Percentiles rank a stretch among this genome's conserved stretches.
Conservation (phyloP, 2,113 vertebrate genomes). For the Myxocyprinus asiaticus region DNA sequence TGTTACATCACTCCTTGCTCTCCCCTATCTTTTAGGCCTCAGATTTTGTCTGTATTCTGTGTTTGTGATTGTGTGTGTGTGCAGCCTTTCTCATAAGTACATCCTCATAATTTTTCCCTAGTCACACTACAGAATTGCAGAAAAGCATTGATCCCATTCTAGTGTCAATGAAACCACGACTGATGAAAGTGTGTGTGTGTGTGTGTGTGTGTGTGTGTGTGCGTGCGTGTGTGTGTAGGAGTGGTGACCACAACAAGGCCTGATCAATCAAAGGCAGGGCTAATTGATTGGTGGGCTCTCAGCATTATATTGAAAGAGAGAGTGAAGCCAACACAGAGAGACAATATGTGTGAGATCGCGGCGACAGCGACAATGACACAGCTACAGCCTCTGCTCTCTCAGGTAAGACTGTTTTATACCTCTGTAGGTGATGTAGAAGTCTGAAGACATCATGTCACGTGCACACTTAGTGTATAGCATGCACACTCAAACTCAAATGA, state of each 20-base stretch:
- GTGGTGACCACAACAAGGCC: slow-evolving; percentile 23
- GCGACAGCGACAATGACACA: slow-evolving; percentile 25
- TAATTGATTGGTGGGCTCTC: slow-evolving; percentile 50
- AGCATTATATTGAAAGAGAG: slow-evolving; percentile 26
- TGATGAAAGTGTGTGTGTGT: slow-evolving; percentile 27
- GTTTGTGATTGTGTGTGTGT: not conserved
- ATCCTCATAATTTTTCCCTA: slow-evolving; percentile 16
- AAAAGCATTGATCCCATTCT: slow-evolving; percentile 40
- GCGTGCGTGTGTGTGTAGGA: slow-evolving; percentile 21
- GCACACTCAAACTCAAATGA: not conserved
- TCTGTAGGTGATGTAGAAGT: not conserved
- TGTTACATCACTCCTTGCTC: too few relatives aligned
- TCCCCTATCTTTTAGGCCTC: too few relatives aligned
- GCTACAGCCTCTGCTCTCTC: not conserved
- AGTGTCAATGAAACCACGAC: slow-evolving; percentile 42
- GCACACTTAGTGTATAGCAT: not conserved
- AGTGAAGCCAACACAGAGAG: slow-evolving; percentile 27
- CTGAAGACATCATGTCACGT: not conserved
- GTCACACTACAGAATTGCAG: slow-evolving; percentile 32
- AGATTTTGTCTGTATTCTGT: not conserved
- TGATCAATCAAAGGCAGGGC: slow-evolving; percentile 54
- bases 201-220: slow-evolving; percentile 20
- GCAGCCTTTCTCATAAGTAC: not conserved
- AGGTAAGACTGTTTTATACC: slow-evolving; percentile 31
- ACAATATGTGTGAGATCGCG: not conserved